Conservation (phyloP, 2,888 invertebrate species). For the Helleia helle region DNA sequence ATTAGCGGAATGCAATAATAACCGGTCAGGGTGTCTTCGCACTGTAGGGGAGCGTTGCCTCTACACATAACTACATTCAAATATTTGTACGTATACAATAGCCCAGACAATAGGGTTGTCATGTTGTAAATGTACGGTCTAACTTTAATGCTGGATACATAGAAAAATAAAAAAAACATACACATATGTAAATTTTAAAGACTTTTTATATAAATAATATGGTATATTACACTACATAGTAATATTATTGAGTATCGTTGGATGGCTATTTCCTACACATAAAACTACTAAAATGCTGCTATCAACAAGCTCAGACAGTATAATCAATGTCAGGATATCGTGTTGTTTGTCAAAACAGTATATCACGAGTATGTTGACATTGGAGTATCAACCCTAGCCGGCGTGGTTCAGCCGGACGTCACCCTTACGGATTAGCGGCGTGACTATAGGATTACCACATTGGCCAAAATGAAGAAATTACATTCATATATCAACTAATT, state of each 20-base stretch:
- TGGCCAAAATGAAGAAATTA: slow-evolving; percentile 69
- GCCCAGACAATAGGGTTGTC: slow-evolving; percentile 45
- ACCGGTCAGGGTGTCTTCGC: slow-evolving; percentile 44
- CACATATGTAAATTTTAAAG: too few species aligned
- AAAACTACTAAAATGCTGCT: too few species aligned
- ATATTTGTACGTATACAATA: slow-evolving; percentile 36
- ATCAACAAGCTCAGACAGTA: too few species aligned
- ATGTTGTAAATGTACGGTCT: too few species aligned
- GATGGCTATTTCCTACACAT: too few species aligned
- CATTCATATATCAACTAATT: slow-evolving; percentile 21
- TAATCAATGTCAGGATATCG: too few species aligned
- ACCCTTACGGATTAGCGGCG: slow-evolving; percentile 70
- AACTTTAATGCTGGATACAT: too few species aligned
- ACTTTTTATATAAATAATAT: too few species aligned
- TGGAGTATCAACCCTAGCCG: slow-evolving; percentile 46
- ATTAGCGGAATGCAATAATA: slow-evolving; percentile 71
- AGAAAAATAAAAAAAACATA: too few species aligned
- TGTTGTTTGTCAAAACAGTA: too few species aligned
- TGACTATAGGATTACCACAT: slow-evolving; percentile 70
- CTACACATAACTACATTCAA: slow-evolving; percentile 49
- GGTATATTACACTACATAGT: too few species aligned
- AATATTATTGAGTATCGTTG: too few species aligned
- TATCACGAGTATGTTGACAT: background rate
- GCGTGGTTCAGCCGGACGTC: slow-evolving; percentile 55
- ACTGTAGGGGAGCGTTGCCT: slow-evolving; percentile 43